These are phyloP conservation scores for Caenorhabditis sp. DNA, from an alignment of 2,888 invertebrate species.

Conservation along the genomic window DNA sequence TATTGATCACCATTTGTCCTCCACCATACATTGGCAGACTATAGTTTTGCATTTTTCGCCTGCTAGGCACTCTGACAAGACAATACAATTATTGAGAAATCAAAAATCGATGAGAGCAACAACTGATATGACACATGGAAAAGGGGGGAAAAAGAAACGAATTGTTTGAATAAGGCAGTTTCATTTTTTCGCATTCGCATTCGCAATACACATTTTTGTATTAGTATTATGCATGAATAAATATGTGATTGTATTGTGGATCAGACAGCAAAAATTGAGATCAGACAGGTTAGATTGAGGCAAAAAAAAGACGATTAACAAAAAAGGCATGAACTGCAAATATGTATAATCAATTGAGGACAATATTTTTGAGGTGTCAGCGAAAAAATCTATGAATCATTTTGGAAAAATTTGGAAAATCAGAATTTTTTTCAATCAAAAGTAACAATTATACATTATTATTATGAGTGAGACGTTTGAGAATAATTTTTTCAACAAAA, in stretches of 20 bases:
- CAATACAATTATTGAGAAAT: background rate
- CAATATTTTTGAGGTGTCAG: background rate
- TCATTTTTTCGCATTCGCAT: too few relatives aligned
- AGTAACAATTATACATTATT: too few relatives aligned
- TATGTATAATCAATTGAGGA: background rate
- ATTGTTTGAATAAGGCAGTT: background rate
- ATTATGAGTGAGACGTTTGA: too few relatives aligned
- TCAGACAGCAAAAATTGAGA: too few relatives aligned
- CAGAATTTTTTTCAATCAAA: background rate
- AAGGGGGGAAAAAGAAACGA: conserved; percentile 1
- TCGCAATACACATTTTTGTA: background rate
- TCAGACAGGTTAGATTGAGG: too few relatives aligned
- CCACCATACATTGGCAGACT: background rate
- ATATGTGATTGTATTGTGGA: background rate
- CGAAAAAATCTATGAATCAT: background rate
- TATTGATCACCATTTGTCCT: conserved; percentile 51
- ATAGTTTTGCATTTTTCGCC: background rate
- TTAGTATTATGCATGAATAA: background rate
- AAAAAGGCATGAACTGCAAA: background rate
- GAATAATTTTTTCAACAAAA: too few relatives aligned
- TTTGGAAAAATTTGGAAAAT: background rate
- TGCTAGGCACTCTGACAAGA: background rate
- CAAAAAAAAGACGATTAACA: background rate
- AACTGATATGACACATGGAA: background rate
- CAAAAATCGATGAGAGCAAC: background rate